Evolutionary conservation across 2,113 vertebrate species (phyloP), one percentile per base, ranked within the genome.

Genomic region (Psilopogon haemacephalus): DNA sequence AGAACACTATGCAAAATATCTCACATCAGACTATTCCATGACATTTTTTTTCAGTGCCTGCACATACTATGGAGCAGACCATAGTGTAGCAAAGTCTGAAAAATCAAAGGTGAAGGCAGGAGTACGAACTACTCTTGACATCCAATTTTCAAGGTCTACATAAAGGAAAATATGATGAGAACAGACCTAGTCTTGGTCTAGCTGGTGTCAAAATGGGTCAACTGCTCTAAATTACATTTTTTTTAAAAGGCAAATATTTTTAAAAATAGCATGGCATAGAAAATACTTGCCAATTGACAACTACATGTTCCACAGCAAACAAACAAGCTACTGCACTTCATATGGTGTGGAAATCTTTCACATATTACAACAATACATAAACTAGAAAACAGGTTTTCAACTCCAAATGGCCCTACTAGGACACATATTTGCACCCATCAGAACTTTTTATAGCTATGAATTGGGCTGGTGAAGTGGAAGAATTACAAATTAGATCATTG

Each of bases 161-260:
- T 38, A 77, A 94, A 90, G 89, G 37, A 93, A 92, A 85, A 78
- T 38, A 81, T 23, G 40, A 67, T 80, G 54, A 95, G 46, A 96
- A 67, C n/a, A 58, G 28, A 63, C 1, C 44, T 33, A 64, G 38
- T 35, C 63, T 60, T 70, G 64, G 65, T 11, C 73, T 72, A 35
- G 8, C 30, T 86, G 23, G 40, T 32, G 11, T 46, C 33, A 91
- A 76, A 82, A 73, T 32, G 23, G 30, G 33, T 40, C 33, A 65
- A 37, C 7, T 46, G 44, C 17, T 60, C 52, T 63, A 19, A 80
- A 1, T 32, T 67, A 72, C 3, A 52, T 13, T 5, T n/a, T n/a
- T n/a, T n/a, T n/a, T 11, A 40, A 50, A 64, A 86, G 13, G 10
- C 3, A 89, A 65, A 63, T 44, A 33, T 6, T 88, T 80, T 64